Evolutionary conservation across 1,140 invertebrate species (phyloP).

Genomic region (Brachionus rubens): DNA sequence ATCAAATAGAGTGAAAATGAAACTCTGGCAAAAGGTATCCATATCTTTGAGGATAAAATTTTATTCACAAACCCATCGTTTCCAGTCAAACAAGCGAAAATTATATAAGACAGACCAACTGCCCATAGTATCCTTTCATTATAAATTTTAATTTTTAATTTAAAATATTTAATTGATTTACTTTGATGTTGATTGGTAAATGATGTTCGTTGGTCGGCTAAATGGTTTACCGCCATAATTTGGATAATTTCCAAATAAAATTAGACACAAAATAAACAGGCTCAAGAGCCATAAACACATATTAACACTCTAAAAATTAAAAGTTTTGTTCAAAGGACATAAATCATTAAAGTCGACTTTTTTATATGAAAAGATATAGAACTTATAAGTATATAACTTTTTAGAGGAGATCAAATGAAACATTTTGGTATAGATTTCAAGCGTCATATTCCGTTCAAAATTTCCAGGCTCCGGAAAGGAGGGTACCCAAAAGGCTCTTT

Average conservation of each 20-base stretch:
- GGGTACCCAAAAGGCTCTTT: no score
- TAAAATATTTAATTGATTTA: background rate
- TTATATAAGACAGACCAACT: constrained; percentile 5
- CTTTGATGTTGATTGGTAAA: constrained; percentile 2
- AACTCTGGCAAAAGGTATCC: constrained; percentile 78
- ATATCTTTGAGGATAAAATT: constrained; percentile 72
- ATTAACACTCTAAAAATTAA: background rate
- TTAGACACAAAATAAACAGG: background rate
- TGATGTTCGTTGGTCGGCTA: background rate
- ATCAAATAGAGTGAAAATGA: constrained; percentile 86
- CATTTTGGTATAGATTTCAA: no score
- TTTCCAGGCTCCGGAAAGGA: no score
- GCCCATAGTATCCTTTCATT: constrained; percentile 1
- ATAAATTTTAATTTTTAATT: background rate
- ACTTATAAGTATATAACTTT: no score
- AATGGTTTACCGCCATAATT: background rate
- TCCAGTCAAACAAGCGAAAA: background rate
- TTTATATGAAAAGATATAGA: no score
- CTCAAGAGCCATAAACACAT: background rate
- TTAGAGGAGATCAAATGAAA: no score
- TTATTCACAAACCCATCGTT: constrained; percentile 62
- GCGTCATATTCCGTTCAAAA: no score
- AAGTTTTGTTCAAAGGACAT: background rate
- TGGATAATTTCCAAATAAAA: background rate
- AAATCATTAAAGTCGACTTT: no score